phyloP scores from a whole-genome alignment of 2,888 invertebrate species.

The Anorthoa munda region DNA sequence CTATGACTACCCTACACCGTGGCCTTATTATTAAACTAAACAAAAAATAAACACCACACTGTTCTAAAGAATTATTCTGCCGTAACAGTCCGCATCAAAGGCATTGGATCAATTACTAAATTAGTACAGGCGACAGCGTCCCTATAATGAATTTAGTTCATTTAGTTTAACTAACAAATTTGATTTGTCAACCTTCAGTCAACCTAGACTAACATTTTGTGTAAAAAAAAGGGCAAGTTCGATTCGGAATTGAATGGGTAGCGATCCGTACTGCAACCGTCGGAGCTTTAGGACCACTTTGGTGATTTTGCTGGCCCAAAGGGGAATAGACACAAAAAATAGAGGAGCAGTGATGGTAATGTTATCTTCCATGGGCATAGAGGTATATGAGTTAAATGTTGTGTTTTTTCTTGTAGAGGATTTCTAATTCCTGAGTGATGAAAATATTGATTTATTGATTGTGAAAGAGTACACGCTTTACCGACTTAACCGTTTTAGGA shows the following conservation, averaged over 20 bases:
- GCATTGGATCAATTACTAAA: conserved; percentile 33
- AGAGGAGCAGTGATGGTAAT: conserved; percentile 10
- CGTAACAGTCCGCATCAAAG: conserved; percentile 29
- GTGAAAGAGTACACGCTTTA: background rate
- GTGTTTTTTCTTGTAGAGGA: background rate
- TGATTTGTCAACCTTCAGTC: conserved; percentile 46
- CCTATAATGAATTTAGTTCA: conserved; percentile 44
- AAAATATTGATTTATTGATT: too few relatives aligned
- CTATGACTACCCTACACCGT: too few relatives aligned
- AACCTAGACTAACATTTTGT: conserved; percentile 19
- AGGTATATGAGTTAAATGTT: background rate
- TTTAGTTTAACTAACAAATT: conserved; percentile 27
- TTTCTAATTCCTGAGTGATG: background rate
- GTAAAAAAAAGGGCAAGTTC: conserved; percentile 40
- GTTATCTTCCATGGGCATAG: conserved; percentile 4
- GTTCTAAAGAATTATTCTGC: conserved; percentile 14
- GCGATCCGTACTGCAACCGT: background rate
- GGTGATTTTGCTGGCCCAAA: background rate
- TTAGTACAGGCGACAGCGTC: conserved; percentile 25
- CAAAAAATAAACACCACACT: conserved; percentile 15
- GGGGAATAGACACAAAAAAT: background rate
- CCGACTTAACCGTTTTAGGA: too few relatives aligned
- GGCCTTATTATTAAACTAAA: conserved; percentile 4
- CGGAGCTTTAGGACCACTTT: conserved; percentile 22
- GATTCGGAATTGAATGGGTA: conserved; percentile 9